A percentile compares a stretch with the other conserved stretches of the same genome.
Evolutionary conservation across 2,113 vertebrate species (phyloP).

Genomic region (Hippocampus comes): DNA sequence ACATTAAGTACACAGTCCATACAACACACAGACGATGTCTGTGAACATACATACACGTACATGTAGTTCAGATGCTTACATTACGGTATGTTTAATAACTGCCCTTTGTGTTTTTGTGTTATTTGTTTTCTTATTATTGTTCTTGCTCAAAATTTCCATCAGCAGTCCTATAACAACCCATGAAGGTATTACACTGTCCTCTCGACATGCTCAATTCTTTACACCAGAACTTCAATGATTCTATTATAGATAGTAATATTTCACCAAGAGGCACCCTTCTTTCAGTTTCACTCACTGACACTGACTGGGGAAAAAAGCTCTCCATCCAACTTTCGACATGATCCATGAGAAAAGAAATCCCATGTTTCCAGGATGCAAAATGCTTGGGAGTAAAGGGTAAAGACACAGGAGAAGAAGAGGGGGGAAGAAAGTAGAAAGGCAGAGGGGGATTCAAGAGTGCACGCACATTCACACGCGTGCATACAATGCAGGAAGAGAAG

Average conservation of each 20-base stretch:
- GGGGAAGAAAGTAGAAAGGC: background rate
- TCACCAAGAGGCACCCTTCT: conserved; percentile 30
- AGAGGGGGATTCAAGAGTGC: background rate
- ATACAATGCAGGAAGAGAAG: background rate
- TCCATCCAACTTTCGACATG: conserved; percentile 7
- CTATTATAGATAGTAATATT: conserved; percentile 68
- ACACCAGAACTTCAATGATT: conserved; percentile 59
- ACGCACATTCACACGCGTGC: too few relatives aligned
- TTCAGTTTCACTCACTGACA: conserved; percentile 32
- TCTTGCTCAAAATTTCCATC: conserved; percentile 18
- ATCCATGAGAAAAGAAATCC: conserved; percentile 6
- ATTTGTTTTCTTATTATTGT: too few relatives aligned
- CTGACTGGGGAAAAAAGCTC: conserved; percentile 8
- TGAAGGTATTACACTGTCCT: conserved; percentile 25
- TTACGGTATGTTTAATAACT: too few relatives aligned
- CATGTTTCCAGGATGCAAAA: background rate
- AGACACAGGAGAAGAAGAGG: background rate
- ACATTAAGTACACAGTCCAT: too few relatives aligned
- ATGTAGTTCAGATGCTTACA: too few relatives aligned
- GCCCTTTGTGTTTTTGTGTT: too few relatives aligned
- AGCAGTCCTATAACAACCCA: conserved; percentile 40
- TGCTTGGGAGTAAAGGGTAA: background rate
- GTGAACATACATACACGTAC: too few relatives aligned
- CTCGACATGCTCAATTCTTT: conserved; percentile 30
- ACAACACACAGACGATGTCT: too few relatives aligned